A percentile compares a stretch with the other conserved stretches of the same genome.
Conservation (phyloP, 2,888 invertebrate species). For the Fragum fragum region DNA sequence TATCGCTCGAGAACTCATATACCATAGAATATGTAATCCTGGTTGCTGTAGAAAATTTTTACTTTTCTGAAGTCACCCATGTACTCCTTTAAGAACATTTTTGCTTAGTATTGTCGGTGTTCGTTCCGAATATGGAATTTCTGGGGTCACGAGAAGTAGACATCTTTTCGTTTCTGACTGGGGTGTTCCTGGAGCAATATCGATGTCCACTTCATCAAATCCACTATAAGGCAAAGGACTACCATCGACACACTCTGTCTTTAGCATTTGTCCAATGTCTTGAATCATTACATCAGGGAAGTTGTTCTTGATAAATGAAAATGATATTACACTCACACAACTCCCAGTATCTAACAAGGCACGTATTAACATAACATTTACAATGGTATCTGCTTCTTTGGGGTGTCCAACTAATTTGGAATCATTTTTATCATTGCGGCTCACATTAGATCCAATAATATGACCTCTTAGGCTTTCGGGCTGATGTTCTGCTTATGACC, state of each 20-base stretch:
- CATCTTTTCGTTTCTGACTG: conserved; percentile 2
- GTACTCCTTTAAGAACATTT: conserved; percentile 36
- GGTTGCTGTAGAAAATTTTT: conserved; percentile 28
- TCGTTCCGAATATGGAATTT: conserved; percentile 17
- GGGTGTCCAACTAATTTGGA: too few species aligned
- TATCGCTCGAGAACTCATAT: conserved; percentile 21
- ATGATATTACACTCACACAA: not conserved
- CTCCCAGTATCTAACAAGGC: too few species aligned
- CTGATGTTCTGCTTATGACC: not conserved
- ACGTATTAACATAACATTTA: not conserved
- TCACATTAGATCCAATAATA: conserved; percentile 9
- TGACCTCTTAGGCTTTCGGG: not conserved
- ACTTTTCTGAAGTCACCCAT: conserved; percentile 19
- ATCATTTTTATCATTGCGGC: not conserved
- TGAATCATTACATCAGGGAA: not conserved
- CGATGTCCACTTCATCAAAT: conserved; percentile 19
- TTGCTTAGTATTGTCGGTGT: conserved; percentile 35
- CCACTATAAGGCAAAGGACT: too few species aligned
- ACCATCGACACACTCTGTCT: conserved; percentile 13
- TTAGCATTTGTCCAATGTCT: conserved; percentile 2
- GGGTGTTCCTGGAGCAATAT: conserved; percentile 17
- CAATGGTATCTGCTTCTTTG: not conserved
- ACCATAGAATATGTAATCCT: conserved; percentile 32
- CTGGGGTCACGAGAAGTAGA: conserved; percentile 28
- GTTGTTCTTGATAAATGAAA: not conserved